These are phyloP conservation scores for Danionella cerebrum DNA, from an alignment of 2,113 vertebrate species.

Conservation along the genomic window DNA sequence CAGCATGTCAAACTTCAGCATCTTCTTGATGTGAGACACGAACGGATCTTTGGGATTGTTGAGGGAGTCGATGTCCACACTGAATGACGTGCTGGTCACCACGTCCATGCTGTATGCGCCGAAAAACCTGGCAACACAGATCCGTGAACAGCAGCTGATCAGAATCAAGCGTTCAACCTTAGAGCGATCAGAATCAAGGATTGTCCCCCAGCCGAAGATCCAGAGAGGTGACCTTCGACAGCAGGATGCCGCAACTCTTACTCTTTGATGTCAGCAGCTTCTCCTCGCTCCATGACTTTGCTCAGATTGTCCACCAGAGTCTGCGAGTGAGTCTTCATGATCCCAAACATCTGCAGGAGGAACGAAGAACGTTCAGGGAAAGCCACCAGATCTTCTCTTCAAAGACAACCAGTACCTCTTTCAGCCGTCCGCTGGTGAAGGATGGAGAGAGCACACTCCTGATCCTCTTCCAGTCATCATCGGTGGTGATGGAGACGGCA, in stretches of 20 bases:
- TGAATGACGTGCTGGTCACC: constrained; percentile 74
- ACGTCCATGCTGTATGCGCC: constrained; percentile 81
- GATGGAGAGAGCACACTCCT: constrained; percentile 65
- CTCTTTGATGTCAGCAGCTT: constrained; percentile 61
- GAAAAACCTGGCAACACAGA: constrained; percentile 54
- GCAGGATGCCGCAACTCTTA: constrained; percentile 48
- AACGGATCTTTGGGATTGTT: constrained; percentile 78
- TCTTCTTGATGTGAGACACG: constrained; percentile 62
- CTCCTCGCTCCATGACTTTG: constrained; percentile 42
- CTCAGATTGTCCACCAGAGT: constrained; percentile 55
- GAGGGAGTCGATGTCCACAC: constrained; percentile 76
- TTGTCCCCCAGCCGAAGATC: no score
- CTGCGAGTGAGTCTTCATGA: constrained; percentile 66
- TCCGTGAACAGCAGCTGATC: no score
- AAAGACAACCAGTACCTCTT: no score
- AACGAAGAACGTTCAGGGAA: no score
- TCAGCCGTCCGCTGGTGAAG: constrained; percentile 75
- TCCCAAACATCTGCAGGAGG: constrained; percentile 69
- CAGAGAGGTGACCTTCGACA: no score
- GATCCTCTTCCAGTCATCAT: constrained; percentile 70
- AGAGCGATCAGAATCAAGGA: no score
- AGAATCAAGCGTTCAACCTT: no score
- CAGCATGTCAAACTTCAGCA: constrained; percentile 61
- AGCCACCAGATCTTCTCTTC: no score
- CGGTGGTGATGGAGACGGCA: constrained; percentile 41